Base-by-base conservation (phyloP, 1,140 invertebrate genomes). In the Dufourea novaeangliae region DNA sequence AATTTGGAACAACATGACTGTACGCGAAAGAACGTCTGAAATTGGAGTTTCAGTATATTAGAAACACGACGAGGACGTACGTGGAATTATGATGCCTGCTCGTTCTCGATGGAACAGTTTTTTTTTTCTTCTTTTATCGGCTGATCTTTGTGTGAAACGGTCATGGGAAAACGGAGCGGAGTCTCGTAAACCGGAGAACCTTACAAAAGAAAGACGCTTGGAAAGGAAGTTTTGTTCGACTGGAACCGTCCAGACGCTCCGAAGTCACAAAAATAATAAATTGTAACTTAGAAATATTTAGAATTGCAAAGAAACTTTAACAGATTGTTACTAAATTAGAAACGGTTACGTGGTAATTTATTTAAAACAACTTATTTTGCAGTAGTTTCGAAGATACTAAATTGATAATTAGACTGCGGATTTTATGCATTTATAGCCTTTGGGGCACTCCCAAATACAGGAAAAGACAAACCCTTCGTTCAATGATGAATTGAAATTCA, bases 81-180 rank as follows among this genome's bases (percentile, higher is more conserved):
- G 52, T 54, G 52, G 52, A 54, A 54, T 54, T 54, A 54, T 54
- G 52, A 54, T 27, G 52, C n/a, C 11, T 10, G n/a, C 10, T 11
- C 22, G 25, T 14, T 54, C 52, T 54, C 52, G 52, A 54, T 54
- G 52, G 50, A 52, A 17, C 22, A 52, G 50, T 8, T 8, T 6
- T 52, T 52, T 25, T n/a, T 52, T 52, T 25, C n/a, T 54, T 25
- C 25, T 50, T 50, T 50, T 50, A 50, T 50, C 46, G 20, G 46
- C 10, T 10, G 52, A 54, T 54, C 52, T 54, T 22, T 54, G 25
- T 54, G 52, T 54, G 52, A 54, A 54, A 54, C 22, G 52, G 52
- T 27, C 52, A 54, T 54, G 52, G 52, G 52, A 54, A 54, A 54
- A 25, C 52, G 22, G 52, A 25, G 52, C 52, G 11, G 22, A 54